These are phyloP conservation scores for Nixonia krombeini DNA, from an alignment of 1,140 invertebrate genomes.

Conservation along the genomic window DNA sequence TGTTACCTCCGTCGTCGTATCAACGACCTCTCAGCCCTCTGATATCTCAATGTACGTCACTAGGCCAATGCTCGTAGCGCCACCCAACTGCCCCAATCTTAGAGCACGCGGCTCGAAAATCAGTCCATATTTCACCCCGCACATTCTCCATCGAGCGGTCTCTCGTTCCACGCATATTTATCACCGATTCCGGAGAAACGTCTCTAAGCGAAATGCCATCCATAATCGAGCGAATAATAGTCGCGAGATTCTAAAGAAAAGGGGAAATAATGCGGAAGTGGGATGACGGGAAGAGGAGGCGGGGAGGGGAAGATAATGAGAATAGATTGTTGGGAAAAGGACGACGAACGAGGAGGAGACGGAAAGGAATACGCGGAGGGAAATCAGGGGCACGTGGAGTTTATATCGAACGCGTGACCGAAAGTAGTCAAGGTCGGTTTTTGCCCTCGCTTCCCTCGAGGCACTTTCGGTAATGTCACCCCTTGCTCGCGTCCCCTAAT, in stretches of 20 bases:
- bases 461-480: slow-evolving; percentile 29
- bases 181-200: neutral
- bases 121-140: neutral
- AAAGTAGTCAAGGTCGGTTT: slow-evolving; percentile 68
- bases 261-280: slow-evolving; percentile 2
- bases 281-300: slow-evolving; percentile 3
- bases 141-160: neutral
- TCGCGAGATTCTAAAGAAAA: slow-evolving; percentile 2
- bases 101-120: slow-evolving; percentile 9
- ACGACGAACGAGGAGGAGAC: slow-evolving; percentile 26
- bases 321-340: too few species aligned
- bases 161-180: neutral
- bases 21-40: slow-evolving; percentile 66
- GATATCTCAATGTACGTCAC: slow-evolving; percentile 64
- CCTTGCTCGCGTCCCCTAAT: neutral
- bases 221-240: too few species aligned
- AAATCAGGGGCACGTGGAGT: slow-evolving; percentile 55
- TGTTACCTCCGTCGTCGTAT: slow-evolving; percentile 54
- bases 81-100: slow-evolving; percentile 37
- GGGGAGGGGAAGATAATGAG: too few species aligned
- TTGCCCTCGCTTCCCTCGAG: slow-evolving; percentile 56
- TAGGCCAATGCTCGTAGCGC: slow-evolving; percentile 52
- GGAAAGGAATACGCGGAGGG: neutral
- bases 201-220: neutral
- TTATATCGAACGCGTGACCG: slow-evolving; percentile 61